Percentiles rank a stretch among this genome's conserved stretches.
Conservation (phyloP, 2,113 vertebrate genomes). For the Fregata magnificens region DNA sequence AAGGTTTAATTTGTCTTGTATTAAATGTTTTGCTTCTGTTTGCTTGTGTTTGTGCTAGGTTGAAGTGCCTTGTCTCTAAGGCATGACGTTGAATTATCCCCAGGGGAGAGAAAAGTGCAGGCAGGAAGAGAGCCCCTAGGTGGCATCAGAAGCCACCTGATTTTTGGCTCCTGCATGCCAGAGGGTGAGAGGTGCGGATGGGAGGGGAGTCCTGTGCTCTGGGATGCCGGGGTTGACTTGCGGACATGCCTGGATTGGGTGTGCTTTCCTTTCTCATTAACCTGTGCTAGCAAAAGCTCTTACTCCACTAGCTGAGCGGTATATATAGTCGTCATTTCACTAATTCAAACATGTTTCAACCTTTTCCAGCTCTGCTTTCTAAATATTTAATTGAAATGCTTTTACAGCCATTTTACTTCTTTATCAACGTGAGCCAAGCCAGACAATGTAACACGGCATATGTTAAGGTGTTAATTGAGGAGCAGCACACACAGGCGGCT, state of each 20-base stretch:
- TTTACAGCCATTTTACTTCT: slow-evolving; percentile 58
- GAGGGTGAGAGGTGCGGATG: not conserved
- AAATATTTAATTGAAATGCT: slow-evolving; percentile 60
- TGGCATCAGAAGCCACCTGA: slow-evolving; percentile 39
- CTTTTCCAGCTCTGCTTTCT: slow-evolving; percentile 22
- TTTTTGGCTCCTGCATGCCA: not conserved
- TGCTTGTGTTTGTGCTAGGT: not conserved
- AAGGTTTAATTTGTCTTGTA: not conserved
- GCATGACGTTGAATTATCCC: not conserved
- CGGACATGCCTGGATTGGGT: rapidly evolving
- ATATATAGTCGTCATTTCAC: not conserved
- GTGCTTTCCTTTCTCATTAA: not conserved
- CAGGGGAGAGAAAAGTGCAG: not conserved
- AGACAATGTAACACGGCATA: slow-evolving; percentile 45
- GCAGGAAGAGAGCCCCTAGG: slow-evolving; percentile 30
- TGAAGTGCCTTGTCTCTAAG: not conserved
- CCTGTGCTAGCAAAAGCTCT: not conserved
- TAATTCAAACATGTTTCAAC: not conserved
- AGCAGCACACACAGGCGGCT: slow-evolving; percentile 10
- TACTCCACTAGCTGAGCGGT: not conserved
- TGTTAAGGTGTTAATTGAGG: slow-evolving; percentile 61
- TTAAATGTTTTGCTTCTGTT: not conserved
- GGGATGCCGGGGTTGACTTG: not conserved
- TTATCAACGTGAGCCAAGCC: slow-evolving; percentile 17
- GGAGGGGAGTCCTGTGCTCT: not conserved